Evolutionary conservation across 2,888 invertebrate genomes (phyloP), one percentile per base, ranked within the genome.

Genomic region (Eulithis testata): DNA sequence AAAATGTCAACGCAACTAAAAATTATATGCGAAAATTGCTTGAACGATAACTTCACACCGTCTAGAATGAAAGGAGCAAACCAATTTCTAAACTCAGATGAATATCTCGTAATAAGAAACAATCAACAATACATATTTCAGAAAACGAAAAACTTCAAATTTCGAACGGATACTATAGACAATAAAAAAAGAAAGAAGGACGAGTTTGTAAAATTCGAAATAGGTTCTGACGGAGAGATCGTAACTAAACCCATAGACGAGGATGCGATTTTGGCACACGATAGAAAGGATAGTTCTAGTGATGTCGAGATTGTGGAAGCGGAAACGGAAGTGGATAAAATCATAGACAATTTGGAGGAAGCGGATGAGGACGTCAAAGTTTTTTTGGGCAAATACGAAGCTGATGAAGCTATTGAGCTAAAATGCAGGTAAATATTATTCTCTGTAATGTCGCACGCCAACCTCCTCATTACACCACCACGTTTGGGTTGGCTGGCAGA

Each of bases 61-160:
- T 85, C 86, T 1, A 65, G 84, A 31, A 84, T 88, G 82, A 90
- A 91, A 71, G 83, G 85, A 31, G 86, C 89, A 0, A 89, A 88
- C 7, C 87, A 89, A 68, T 86, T 83, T 8, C 69, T 93, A 8
- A 87, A 85, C 47, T 73, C 85, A 0, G 88, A 92, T 47, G 92
- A 93, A 66, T 93, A 83, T 76, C 77, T 93, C 6, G 90, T 93
- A 0, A 92, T 93, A 54, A 82, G 85, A 60, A 92, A 93, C 50
- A 93, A 93, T 51, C 90, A 92, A 45, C 93, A 93, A 64, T 91
- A 88, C 69, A 90, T 93, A 54, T 93, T 89, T 64, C 88, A 90
- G 64, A 91, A 89, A 62, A 82, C 83, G 2, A 85, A 81, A 54
- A 73, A 80, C 11, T 81, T 86, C 2, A 78, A 71, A 65, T 80